Evolutionary conservation across 2,888 invertebrate species (phyloP).

Genomic region (Baronia brevicornis): DNA sequence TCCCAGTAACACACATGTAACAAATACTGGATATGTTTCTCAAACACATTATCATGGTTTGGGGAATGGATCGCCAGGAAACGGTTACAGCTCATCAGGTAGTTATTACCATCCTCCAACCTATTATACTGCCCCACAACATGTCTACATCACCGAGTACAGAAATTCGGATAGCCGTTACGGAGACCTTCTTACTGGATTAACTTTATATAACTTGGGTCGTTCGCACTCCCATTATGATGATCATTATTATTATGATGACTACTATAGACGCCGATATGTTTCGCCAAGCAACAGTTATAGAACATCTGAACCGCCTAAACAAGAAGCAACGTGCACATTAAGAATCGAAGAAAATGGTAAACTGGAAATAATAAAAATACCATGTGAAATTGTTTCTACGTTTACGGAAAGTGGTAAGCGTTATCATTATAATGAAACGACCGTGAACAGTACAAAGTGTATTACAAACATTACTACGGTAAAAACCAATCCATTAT

Average conservation of each 20-base stretch:
- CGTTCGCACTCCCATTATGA: constrained; percentile 48
- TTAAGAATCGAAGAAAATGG: constrained; percentile 50
- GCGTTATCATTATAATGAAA: constrained; percentile 23
- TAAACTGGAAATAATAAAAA: constrained; percentile 39
- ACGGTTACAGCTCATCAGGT: constrained; percentile 7
- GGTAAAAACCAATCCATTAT: constrained; percentile 29
- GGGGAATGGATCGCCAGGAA: constrained; percentile 9
- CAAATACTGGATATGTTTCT: constrained; percentile 19
- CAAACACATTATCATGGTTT: constrained; percentile 10
- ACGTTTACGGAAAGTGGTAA: constrained; percentile 53
- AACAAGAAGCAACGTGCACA: constrained; percentile 42
- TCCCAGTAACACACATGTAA: constrained; percentile 21
- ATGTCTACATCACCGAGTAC: constrained; percentile 54
- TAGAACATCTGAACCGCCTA: constrained; percentile 24
- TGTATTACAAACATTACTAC: constrained; percentile 40
- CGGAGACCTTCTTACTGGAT: constrained; percentile 52
- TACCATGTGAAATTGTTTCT: constrained; percentile 66
- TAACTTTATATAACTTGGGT: constrained; percentile 58
- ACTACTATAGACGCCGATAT: constrained; percentile 52
- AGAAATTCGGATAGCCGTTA: constrained; percentile 56
- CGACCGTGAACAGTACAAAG: constrained; percentile 34
- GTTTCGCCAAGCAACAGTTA: constrained; percentile 19
- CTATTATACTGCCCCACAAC: constrained; percentile 50
- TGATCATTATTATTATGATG: constrained; percentile 55
- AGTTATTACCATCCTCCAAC: constrained; percentile 21